Evolutionary conservation across 2,113 vertebrate species (phyloP).

Genomic region (Syrrhaptes paradoxus): DNA sequence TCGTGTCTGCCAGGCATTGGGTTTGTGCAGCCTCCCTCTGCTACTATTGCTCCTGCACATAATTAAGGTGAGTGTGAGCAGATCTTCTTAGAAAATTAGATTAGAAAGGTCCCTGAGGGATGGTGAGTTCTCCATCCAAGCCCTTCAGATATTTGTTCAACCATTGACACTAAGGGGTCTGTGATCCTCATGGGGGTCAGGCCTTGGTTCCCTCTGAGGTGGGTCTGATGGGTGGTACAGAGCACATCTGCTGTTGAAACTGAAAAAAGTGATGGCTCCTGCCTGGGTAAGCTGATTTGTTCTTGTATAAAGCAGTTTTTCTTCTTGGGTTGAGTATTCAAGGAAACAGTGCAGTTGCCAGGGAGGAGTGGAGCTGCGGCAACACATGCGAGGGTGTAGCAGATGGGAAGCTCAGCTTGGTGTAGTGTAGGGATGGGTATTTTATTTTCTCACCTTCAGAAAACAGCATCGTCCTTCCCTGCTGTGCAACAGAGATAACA

Average conservation of each 20-base stretch:
- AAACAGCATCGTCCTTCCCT: not conserved
- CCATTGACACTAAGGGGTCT: not conserved
- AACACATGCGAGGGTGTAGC: not conserved
- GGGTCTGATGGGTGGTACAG: not conserved
- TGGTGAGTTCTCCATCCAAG: not conserved
- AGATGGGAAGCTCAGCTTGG: not conserved
- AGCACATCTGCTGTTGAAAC: not conserved
- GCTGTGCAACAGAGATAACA: not conserved
- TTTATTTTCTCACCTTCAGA: not conserved
- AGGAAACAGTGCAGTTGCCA: not conserved
- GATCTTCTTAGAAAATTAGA: not conserved
- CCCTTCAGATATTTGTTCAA: not conserved
- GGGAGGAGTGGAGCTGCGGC: not conserved
- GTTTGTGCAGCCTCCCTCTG: not conserved
- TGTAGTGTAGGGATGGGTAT: not conserved
- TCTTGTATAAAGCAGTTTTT: not conserved
- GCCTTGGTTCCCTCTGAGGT: not conserved
- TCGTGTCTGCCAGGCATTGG: not conserved
- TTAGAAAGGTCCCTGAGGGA: not conserved
- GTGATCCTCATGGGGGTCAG: not conserved
- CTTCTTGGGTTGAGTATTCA: not conserved
- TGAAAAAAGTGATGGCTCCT: not conserved
- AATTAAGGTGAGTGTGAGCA: not conserved
- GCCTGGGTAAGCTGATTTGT: not conserved
- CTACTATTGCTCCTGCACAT: fast-evolving